A percentile compares a stretch with the other conserved stretches of the same genome.
These are phyloP conservation scores for Leiothrix lutea DNA, from an alignment of 2,113 vertebrate genomes.

Conservation along the genomic window DNA sequence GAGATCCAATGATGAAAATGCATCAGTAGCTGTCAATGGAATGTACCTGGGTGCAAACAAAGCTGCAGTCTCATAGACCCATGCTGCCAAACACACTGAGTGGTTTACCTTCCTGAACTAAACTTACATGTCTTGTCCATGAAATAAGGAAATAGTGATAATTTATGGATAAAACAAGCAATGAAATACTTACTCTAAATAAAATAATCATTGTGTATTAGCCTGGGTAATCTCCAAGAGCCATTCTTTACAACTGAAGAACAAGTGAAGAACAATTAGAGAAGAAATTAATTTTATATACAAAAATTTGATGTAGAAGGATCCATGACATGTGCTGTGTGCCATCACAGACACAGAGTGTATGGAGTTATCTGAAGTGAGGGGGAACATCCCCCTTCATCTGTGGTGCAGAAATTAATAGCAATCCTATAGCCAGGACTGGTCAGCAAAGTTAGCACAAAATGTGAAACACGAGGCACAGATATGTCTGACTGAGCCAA, in stretches of 20 bases:
- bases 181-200: background rate
- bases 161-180: background rate
- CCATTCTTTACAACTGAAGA: background rate
- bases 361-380: background rate
- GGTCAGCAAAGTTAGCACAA: background rate
- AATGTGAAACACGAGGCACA: background rate
- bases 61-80: background rate
- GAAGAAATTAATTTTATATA: background rate
- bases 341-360: background rate
- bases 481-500: background rate
- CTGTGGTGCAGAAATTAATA: background rate
- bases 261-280: background rate
- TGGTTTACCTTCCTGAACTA: background rate
- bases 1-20: background rate
- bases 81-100: background rate
- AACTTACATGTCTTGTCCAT: background rate
- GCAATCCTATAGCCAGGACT: background rate
- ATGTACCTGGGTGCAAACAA: background rate
- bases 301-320: background rate
- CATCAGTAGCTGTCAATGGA: rapidly evolving
- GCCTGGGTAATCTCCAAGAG: background rate
- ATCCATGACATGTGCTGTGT: no score
- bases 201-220: background rate
- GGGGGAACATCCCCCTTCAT: background rate
- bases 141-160: background rate